phyloP scores from a whole-genome alignment of 2,797 vertebrate genomes.

The Steatocranus sp. region DNA sequence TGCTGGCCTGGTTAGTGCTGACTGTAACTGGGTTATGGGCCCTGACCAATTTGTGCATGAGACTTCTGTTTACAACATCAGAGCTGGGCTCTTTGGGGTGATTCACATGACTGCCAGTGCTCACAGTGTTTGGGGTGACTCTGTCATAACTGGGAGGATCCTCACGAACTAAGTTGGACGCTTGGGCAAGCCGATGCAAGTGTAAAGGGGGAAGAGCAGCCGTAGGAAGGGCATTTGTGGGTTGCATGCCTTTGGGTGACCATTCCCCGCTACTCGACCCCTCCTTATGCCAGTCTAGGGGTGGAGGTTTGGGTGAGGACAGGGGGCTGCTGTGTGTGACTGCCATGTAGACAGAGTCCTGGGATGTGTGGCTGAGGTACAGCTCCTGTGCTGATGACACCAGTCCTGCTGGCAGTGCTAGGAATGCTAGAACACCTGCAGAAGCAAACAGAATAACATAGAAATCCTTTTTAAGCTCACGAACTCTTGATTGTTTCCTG shows the following conservation, averaged over 20 bases:
- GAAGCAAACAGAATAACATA: not conserved
- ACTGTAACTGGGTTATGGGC: slow-evolving; percentile 23
- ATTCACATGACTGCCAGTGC: slow-evolving; percentile 11
- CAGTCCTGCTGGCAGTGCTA: slow-evolving; percentile 88
- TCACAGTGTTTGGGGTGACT: slow-evolving; percentile 53
- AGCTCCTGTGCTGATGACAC: slow-evolving; percentile 83
- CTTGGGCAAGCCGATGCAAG: slow-evolving; percentile 8
- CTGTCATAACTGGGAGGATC: not conserved
- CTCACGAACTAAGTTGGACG: not conserved
- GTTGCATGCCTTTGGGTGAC: slow-evolving; percentile 13
- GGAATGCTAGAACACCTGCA: slow-evolving; percentile 89
- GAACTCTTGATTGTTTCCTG: not conserved
- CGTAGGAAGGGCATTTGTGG: slow-evolving; percentile 23
- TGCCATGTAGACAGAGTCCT: slow-evolving; percentile 77
- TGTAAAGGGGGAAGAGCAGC: slow-evolving; percentile 2
- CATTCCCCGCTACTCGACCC: slow-evolving; percentile 71
- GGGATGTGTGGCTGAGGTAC: slow-evolving; percentile 76
- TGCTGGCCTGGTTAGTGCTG: slow-evolving; percentile 30
- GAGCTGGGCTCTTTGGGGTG: slow-evolving; percentile 12
- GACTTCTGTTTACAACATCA: slow-evolving; percentile 10
- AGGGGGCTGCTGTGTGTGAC: slow-evolving; percentile 49
- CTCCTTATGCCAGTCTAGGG: slow-evolving; percentile 58
- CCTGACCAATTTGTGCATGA: slow-evolving; percentile 30
- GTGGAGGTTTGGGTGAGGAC: slow-evolving; percentile 4
- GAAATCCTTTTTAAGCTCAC: not conserved